A percentile compares a stretch with the other conserved stretches of the same genome.
Evolutionary conservation across 2,797 vertebrate species (phyloP).

Genomic region (Cynopterus sphinx): DNA sequence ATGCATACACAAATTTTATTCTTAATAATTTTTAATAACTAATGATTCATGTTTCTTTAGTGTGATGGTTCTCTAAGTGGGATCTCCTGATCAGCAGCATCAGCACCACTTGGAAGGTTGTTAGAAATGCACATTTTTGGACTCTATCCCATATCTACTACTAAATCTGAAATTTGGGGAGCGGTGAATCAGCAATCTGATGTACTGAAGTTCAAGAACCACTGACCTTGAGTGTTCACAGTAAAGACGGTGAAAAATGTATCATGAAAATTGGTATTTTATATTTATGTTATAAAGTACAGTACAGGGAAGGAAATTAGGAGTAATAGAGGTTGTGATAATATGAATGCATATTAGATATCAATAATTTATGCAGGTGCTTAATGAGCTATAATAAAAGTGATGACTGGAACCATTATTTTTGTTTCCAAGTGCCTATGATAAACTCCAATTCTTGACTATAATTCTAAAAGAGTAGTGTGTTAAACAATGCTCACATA

Average conservation of each 20-base stretch:
- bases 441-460: background rate
- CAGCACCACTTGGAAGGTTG: background rate
- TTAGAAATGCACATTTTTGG: background rate
- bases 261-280: background rate
- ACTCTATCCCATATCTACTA: background rate
- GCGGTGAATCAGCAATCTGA: background rate
- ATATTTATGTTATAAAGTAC: background rate
- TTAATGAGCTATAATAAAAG: background rate
- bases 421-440: background rate
- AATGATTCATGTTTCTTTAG: background rate
- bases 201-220: background rate
- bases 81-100: background rate
- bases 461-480: background rate
- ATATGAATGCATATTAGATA: background rate
- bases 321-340: background rate
- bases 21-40: background rate
- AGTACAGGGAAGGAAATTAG: background rate
- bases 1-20: background rate
- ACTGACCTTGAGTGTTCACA: background rate
- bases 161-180: background rate
- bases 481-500: background rate
- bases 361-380: background rate
- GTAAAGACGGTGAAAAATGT: background rate
- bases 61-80: background rate
- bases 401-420: background rate